A percentile compares a stretch with the other conserved stretches of the same genome.
Evolutionary conservation across 2,113 vertebrate genomes (phyloP).

Genomic region (Montifringilla adamsi): DNA sequence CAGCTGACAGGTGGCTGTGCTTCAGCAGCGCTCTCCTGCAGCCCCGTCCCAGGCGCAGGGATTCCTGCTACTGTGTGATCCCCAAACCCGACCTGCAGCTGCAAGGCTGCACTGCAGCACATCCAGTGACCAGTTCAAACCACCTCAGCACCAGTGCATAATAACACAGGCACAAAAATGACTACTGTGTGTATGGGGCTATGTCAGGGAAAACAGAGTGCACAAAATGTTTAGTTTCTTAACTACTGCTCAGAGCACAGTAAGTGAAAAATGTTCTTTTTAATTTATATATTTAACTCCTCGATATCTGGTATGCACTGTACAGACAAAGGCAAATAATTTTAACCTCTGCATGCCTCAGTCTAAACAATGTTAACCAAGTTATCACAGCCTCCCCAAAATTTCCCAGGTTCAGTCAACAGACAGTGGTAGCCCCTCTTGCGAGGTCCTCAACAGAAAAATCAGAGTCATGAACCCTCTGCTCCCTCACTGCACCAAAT

Average conservation of each 20-base stretch:
- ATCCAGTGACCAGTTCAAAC: fast-evolving
- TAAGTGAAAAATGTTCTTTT: background rate
- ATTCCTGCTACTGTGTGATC: background rate
- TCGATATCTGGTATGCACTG: background rate
- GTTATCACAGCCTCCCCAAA: background rate
- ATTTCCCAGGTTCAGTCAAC: background rate
- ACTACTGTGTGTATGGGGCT: fast-evolving
- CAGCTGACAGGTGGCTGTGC: constrained; percentile 65
- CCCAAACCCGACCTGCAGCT: background rate
- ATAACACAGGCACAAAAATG: background rate
- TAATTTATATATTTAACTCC: background rate
- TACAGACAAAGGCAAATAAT: background rate
- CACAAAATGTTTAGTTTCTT: background rate
- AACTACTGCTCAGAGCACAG: background rate
- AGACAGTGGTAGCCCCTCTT: background rate
- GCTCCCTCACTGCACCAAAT: background rate
- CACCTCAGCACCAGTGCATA: fast-evolving
- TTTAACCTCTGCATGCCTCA: background rate
- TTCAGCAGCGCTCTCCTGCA: background rate
- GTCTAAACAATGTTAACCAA: background rate
- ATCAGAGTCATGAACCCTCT: background rate
- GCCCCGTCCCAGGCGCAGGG: background rate
- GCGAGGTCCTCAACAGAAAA: background rate
- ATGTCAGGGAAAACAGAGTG: background rate
- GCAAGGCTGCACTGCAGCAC: background rate